Base-by-base conservation (phyloP, 2,797 vertebrate genomes). In the Odontamblyopus rebecca region DNA sequence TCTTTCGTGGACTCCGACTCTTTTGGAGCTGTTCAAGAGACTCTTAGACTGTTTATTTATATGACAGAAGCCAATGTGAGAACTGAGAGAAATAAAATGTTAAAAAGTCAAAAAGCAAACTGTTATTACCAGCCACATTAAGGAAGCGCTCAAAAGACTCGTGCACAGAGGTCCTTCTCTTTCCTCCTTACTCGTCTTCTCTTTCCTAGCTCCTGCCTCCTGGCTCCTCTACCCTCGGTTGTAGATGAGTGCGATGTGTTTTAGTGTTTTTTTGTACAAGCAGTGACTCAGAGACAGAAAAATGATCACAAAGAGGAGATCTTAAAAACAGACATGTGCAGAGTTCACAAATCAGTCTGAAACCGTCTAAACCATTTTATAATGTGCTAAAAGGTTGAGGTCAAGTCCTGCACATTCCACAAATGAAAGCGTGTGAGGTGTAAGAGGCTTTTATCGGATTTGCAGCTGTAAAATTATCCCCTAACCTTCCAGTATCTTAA, bases 331-430 rank as follows among this genome's bases (percentile, higher is more conserved):
- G 70, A 73, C 62, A 4, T 19, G n/a, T 68, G 51, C 76, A 59
- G 51, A 66, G 44, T 23, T 76, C n/a, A 81, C 9, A 35, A 56
- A 56, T 56, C 53, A 3, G 54, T 61, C 30, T 48, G 48, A 44
- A 23, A 38, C 12, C 62, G 78, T 89, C 86, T 90, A 80, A 81
- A 59, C 44, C 35, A 30, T 83, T 63, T 26, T 71, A 61, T 16
- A 67, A 73, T 61, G 18, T 4, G 62, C 9, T 18, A 29, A 67
- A 19, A 66, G 30, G 63, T 56, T 76, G n/a, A 69, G 54, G 70
- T 75, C 66, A 54, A 68, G 0, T 51, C 12, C 5, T 30, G 44
- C 38, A 51, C 29, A 29, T 70, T 3, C 62, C 67, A 61, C 2
- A n/a, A 32, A 35, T 35, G 6, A 38, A 35, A 29, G 70, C 26